Evolutionary conservation across 1,140 invertebrate genomes (phyloP).

Genomic region (Hylaeus volcanicus): DNA sequence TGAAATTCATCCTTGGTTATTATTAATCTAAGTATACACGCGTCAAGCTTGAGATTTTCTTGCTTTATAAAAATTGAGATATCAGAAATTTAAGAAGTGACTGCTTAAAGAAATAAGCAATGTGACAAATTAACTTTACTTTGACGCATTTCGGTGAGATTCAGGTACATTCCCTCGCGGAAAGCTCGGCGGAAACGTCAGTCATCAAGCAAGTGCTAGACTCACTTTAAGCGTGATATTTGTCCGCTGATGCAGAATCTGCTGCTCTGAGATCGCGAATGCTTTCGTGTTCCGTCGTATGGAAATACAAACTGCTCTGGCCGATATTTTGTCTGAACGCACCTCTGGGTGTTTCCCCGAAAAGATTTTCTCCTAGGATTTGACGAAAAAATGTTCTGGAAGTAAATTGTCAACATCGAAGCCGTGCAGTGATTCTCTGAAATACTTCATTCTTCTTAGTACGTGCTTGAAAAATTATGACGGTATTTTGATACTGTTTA

Average conservation of each 20-base stretch:
- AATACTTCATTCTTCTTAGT: background rate
- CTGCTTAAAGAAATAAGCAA: slow-evolving; percentile 19
- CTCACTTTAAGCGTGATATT: slow-evolving; percentile 55
- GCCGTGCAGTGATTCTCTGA: background rate
- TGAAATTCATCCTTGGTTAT: background rate
- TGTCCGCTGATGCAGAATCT: slow-evolving; percentile 46
- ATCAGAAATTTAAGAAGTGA: slow-evolving; percentile 21
- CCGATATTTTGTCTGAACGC: slow-evolving; percentile 32
- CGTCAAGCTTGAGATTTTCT: slow-evolving; percentile 35
- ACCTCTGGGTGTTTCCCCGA: too few relatives aligned
- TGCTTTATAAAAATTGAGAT: slow-evolving; percentile 42
- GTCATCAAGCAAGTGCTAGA: slow-evolving; percentile 33
- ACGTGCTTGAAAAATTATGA: too few relatives aligned
- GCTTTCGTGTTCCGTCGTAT: slow-evolving; percentile 38
- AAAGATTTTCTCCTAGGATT: slow-evolving; percentile 6
- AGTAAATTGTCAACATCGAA: background rate
- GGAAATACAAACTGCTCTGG: slow-evolving; percentile 34
- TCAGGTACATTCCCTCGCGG: slow-evolving; percentile 28
- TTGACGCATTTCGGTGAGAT: slow-evolving; percentile 44
- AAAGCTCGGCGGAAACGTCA: slow-evolving; percentile 48
- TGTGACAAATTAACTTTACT: slow-evolving; percentile 52
- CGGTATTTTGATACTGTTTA: too few relatives aligned
- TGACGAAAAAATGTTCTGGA: too few relatives aligned
- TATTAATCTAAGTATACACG: background rate
- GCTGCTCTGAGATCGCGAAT: slow-evolving; percentile 20